phyloP scores from a whole-genome alignment of 1,140 invertebrate species.

The Anadara kagoshimensis region DNA sequence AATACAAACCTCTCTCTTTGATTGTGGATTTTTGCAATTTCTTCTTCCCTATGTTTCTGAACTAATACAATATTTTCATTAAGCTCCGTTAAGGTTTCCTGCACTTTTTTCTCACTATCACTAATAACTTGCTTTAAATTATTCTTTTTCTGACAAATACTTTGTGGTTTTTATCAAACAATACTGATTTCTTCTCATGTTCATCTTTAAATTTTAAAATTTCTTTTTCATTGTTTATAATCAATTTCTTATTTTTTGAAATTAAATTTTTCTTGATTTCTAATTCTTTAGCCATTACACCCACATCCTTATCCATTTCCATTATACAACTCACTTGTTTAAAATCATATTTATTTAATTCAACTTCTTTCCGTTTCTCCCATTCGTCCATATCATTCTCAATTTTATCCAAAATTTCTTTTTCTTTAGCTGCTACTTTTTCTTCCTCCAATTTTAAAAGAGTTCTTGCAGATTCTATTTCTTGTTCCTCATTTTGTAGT shows the following conservation, averaged over 20 bases:
- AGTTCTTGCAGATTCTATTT: slow-evolving; percentile 53
- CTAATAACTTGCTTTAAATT: too few relatives aligned
- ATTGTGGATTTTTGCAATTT: slow-evolving; percentile 47
- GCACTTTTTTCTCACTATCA: slow-evolving; percentile 23
- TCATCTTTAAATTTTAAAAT: slow-evolving; percentile 15
- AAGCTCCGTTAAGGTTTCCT: slow-evolving; percentile 35
- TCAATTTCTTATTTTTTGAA: slow-evolving; percentile 3
- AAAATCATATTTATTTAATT: slow-evolving; percentile 15
- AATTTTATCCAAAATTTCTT: slow-evolving; percentile 53
- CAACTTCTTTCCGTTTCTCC: slow-evolving; percentile 50
- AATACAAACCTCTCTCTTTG: slow-evolving; percentile 54
- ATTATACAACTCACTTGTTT: slow-evolving; percentile 33
- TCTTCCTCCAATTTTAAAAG: slow-evolving; percentile 61
- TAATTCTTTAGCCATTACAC: slow-evolving; percentile 14
- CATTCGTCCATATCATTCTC: slow-evolving; percentile 60
- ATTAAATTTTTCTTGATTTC: slow-evolving; percentile 22
- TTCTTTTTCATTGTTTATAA: slow-evolving; percentile 7
- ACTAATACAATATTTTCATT: slow-evolving; percentile 42
- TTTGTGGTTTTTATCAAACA: too few relatives aligned
- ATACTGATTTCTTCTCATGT: too few relatives aligned
- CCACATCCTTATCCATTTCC: slow-evolving; percentile 5
- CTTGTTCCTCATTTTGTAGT: slow-evolving; percentile 42
- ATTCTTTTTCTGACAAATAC: too few relatives aligned
- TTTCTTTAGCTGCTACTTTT: slow-evolving; percentile 52
- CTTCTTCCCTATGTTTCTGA: slow-evolving; percentile 38